Conservation (phyloP, 2,113 vertebrate genomes). For the Megatriorchis doriae region DNA sequence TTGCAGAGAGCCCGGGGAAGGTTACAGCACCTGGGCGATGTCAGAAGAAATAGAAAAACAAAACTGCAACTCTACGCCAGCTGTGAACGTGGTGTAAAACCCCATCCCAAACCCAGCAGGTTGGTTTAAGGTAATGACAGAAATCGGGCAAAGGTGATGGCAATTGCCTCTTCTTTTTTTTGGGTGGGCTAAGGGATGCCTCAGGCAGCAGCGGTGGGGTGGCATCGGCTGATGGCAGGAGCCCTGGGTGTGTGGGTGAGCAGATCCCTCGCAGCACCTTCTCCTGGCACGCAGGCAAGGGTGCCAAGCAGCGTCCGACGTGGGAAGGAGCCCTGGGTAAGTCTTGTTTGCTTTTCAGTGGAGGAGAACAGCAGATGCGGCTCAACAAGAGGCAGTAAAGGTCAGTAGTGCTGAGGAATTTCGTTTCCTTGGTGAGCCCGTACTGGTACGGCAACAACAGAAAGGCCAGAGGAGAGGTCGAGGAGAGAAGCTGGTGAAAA, state of each 20-base stretch:
- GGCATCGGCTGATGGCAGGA: not conserved
- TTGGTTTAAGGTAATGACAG: not conserved
- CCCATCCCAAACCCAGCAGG: not conserved
- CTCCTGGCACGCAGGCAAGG: not conserved
- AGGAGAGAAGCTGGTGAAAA: not conserved
- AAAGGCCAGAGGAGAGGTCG: not conserved
- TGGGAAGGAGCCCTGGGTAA: not conserved
- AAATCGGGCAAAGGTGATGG: not conserved
- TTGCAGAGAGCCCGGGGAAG: not conserved
- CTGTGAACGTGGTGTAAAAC: accelerated
- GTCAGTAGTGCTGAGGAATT: not conserved
- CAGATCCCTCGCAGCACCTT: not conserved
- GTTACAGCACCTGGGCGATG: not conserved
- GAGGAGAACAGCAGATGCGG: not conserved
- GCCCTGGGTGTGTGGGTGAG: not conserved
- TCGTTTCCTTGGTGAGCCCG: not conserved
- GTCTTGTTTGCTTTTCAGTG: not conserved
- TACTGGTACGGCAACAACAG: not conserved
- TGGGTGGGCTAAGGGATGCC: not conserved
- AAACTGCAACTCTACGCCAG: not conserved
- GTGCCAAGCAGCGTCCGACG: not conserved
- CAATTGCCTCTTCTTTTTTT: not conserved
- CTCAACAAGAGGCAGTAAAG: not conserved
- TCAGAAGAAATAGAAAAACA: not conserved
- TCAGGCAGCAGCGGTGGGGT: not conserved